Evolutionary conservation across 2,888 invertebrate genomes (phyloP).

Genomic region (Meiosimyza platycephala): DNA sequence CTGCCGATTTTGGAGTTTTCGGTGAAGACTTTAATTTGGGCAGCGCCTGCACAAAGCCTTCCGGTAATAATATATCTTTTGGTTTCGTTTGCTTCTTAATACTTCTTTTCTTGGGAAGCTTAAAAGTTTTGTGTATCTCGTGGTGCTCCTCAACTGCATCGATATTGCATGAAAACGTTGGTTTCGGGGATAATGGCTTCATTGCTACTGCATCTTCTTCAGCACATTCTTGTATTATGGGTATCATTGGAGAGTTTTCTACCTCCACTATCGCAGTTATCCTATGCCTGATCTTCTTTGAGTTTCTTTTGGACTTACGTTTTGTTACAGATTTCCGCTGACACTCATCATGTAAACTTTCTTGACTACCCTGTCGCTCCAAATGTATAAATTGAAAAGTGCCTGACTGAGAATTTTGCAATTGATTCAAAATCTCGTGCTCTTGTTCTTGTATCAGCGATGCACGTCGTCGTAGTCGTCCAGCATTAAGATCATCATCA

Average conservation of each 20-base stretch:
- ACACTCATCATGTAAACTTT: slow-evolving; percentile 48
- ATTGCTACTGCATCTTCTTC: slow-evolving; percentile 45
- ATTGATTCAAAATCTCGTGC: slow-evolving; percentile 61
- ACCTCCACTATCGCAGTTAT: slow-evolving; percentile 63
- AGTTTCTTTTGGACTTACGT: slow-evolving; percentile 57
- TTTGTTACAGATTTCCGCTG: slow-evolving; percentile 47
- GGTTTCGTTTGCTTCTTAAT: slow-evolving; percentile 41
- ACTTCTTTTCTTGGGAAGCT: slow-evolving; percentile 64
- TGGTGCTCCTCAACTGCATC: slow-evolving; percentile 65
- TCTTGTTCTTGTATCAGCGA: slow-evolving; percentile 71
- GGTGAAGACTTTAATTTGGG: slow-evolving; percentile 56
- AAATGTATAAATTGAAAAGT: slow-evolving; percentile 63
- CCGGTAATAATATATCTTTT: slow-evolving; percentile 48
- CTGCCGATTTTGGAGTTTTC: slow-evolving; percentile 38
- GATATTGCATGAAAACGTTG: slow-evolving; percentile 64
- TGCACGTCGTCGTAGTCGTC: slow-evolving; percentile 67
- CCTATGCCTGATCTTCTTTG: slow-evolving; percentile 61
- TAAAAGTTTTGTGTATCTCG: slow-evolving; percentile 61
- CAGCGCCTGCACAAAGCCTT: slow-evolving; percentile 54
- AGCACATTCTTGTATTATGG: slow-evolving; percentile 40
- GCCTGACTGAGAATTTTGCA: slow-evolving; percentile 63
- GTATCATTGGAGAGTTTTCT: slow-evolving; percentile 54
- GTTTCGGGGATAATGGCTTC: slow-evolving; percentile 46
- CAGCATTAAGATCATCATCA: slow-evolving; percentile 70
- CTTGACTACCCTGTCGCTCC: slow-evolving; percentile 60